Evolutionary conservation across 2,113 vertebrate genomes (phyloP), one percentile per base, ranked within the genome.

Genomic region (Pardalotus punctatus): DNA sequence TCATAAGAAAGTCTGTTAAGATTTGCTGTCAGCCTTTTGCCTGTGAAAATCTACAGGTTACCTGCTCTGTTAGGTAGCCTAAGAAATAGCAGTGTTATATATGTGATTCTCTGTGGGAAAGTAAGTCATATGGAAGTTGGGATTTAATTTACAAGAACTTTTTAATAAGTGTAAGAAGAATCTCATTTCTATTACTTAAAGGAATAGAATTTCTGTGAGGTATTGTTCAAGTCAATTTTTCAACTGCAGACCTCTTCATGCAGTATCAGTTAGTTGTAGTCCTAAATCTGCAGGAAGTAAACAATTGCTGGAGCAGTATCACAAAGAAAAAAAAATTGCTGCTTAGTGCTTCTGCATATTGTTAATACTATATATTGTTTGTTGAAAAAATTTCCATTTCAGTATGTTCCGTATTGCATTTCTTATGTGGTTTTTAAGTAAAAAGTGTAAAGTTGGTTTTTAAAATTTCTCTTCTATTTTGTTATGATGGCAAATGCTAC

Each of bases 371-470:
- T 88, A 83, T 93, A 96, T 95, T 92, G 83, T 90, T 96, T 90
- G 92, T 97, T 97, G 66, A 95, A 96, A 91, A 92, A 88, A 74
- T 33, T 92, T 85, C 85, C 80, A 94, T 97, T 97, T 97, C 94
- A 94, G 66, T 97, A 95, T 97, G 82, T 96, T 96, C 97, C 71
- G 29, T 96, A 94, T 97, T 95, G 94, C 97, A 97, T 98, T 98
- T 98, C 96, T 91, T 96, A 95, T 42, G 81, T 97, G 88, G 91
- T 96, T 98, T 97, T 97, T 98, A 97, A 97, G 96, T 98, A 97
- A 96, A 90, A 97, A 96, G 86, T 97, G 94, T 97, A 97, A 94
- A 95, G 91, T 96, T 97, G 91, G 14, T 78, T 61, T 97, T 97
- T 97, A 96, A 40, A 94, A 45, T 94, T 93, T 53, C 86, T 95